These are phyloP conservation scores for Sialis lutaria DNA, from an alignment of 2,888 invertebrate species.

Conservation along the genomic window DNA sequence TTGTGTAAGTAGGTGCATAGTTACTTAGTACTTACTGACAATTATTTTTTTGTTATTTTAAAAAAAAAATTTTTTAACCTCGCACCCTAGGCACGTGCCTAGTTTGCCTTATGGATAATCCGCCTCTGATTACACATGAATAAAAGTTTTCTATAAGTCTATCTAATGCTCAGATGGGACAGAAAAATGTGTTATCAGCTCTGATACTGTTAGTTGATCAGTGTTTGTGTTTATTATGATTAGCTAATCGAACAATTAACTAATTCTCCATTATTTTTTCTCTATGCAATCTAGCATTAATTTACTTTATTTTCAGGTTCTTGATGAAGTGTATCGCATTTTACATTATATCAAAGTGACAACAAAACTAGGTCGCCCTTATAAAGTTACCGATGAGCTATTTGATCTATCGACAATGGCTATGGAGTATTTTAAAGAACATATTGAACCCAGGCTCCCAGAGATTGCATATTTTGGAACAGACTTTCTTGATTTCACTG, in stretches of 20 bases:
- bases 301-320: slow-evolving; percentile 38
- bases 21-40: no score
- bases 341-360: slow-evolving; percentile 68
- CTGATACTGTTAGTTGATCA: not conserved
- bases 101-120: no score
- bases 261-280: no score
- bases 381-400: slow-evolving; percentile 84
- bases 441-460: slow-evolving; percentile 76
- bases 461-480: slow-evolving; percentile 78
- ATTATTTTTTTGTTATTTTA: no score
- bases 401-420: slow-evolving; percentile 94
- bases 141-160: no score
- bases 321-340: slow-evolving; percentile 82
- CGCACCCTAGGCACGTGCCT: no score
- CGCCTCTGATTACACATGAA: no score
- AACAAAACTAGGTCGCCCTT: slow-evolving; percentile 68
- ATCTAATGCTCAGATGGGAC: no score
- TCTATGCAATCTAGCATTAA: no score
- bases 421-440: slow-evolving; percentile 93
- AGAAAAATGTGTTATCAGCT: not conserved
- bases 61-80: no score
- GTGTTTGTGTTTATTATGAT: not conserved
- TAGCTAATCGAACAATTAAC: no score
- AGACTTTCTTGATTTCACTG: slow-evolving; percentile 63
- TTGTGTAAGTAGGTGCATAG: no score